Conservation (phyloP, 2,113 vertebrate species). For the Pterophyllum scalare region DNA sequence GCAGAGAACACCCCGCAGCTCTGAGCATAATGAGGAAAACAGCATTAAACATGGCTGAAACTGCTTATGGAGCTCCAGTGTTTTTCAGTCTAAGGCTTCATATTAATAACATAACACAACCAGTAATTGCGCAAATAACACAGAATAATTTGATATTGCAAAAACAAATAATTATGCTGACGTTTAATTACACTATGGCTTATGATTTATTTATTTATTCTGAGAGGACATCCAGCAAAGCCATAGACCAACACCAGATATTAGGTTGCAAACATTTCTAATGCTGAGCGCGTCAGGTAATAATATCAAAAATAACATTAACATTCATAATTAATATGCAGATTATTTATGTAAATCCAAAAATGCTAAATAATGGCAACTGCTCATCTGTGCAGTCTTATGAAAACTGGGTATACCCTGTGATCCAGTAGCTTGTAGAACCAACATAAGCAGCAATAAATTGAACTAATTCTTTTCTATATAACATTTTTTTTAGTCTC, state of each 20-base stretch:
- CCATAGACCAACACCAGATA: not conserved
- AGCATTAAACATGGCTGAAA: slow-evolving; percentile 34
- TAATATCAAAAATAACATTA: not conserved
- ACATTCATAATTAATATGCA: no score
- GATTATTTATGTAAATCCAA: no score
- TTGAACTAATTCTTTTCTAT: no score
- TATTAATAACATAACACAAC: slow-evolving; percentile 11
- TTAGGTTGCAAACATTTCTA: not conserved
- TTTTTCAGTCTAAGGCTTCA: not conserved
- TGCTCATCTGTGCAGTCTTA: no score
- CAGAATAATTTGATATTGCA: slow-evolving; percentile 1
- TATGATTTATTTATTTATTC: not conserved
- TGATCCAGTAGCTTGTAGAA: no score
- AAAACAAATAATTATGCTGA: not conserved
- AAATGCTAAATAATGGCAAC: no score
- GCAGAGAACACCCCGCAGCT: slow-evolving; percentile 42
- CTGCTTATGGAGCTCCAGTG: slow-evolving; percentile 25
- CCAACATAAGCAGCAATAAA: no score
- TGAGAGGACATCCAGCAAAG: not conserved
- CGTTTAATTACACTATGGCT: not conserved
- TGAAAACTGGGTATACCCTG: no score
- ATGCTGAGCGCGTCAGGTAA: not conserved
- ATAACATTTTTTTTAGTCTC: no score
- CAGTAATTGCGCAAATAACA: slow-evolving; percentile 8
- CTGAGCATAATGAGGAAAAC: slow-evolving; percentile 48